Conservation (phyloP, 2,113 vertebrate genomes). For the Myiopsitta monachus region DNA sequence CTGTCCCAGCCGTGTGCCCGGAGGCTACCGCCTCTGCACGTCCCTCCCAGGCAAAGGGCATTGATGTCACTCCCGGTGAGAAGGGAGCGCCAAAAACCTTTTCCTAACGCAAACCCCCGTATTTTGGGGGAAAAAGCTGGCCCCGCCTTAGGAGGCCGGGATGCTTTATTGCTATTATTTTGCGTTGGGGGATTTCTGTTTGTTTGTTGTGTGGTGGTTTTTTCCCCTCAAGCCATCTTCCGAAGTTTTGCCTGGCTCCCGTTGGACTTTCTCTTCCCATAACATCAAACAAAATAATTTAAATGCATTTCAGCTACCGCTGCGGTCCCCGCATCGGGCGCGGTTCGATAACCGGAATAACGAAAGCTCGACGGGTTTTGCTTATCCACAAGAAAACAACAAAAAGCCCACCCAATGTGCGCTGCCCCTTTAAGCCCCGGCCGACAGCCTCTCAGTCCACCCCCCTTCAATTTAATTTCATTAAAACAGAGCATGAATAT, state of each 20-base stretch:
- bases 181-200: background rate
- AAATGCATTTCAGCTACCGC: accelerated
- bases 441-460: conserved; percentile 58
- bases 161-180: background rate
- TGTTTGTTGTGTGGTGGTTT: background rate
- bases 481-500: conserved; percentile 97
- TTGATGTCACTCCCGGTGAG: background rate
- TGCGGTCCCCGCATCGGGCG: background rate
- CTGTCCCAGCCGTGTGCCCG: background rate
- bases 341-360: background rate
- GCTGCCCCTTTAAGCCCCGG: conserved; percentile 71
- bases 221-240: accelerated
- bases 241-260: background rate
- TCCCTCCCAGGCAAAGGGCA: background rate
- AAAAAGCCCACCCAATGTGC: background rate
- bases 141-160: too few relatives aligned
- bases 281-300: background rate
- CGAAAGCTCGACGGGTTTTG: background rate
- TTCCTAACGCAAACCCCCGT: background rate
- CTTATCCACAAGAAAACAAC: background rate
- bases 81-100: background rate
- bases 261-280: background rate
- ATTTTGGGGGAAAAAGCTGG: background rate
- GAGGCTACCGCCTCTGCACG: accelerated
- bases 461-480: conserved; percentile 94